Evolutionary conservation across 2,888 invertebrate genomes (phyloP).

Genomic region (Ophraella communa): DNA sequence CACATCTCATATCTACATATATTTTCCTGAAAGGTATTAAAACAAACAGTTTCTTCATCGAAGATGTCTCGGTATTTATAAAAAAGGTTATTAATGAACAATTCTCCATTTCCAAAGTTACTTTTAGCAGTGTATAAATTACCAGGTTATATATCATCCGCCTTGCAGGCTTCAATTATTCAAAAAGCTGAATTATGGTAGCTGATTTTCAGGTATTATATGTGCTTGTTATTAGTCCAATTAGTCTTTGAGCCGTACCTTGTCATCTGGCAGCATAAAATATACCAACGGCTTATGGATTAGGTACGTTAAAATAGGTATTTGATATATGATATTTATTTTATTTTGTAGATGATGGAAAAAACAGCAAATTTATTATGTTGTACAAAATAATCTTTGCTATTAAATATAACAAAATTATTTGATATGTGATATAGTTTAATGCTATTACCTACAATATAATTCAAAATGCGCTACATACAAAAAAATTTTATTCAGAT

Average conservation of each 20-base stretch:
- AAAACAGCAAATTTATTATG: too few relatives aligned
- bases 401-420: too few relatives aligned
- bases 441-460: too few relatives aligned
- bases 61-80: too few relatives aligned
- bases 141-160: conserved; percentile 1
- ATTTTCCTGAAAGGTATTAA: too few relatives aligned
- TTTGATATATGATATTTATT: background rate
- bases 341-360: too few relatives aligned
- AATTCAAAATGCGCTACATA: too few relatives aligned
- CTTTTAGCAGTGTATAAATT: conserved; percentile 21
- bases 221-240: conserved; percentile 2
- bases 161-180: conserved; percentile 3
- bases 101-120: background rate
- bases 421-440: too few relatives aligned
- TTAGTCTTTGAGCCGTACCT: conserved; percentile 2
- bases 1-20: too few relatives aligned
- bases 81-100: background rate
- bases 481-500: too few relatives aligned
- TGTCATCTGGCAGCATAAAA: background rate
- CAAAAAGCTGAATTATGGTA: conserved; percentile 10
- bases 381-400: too few relatives aligned
- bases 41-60: background rate
- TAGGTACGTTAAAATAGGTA: background rate
- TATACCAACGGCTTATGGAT: background rate
- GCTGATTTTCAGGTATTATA: conserved; percentile 8